Conservation (phyloP, 2,113 vertebrate species). For the Dipodomys ordii region DNA sequence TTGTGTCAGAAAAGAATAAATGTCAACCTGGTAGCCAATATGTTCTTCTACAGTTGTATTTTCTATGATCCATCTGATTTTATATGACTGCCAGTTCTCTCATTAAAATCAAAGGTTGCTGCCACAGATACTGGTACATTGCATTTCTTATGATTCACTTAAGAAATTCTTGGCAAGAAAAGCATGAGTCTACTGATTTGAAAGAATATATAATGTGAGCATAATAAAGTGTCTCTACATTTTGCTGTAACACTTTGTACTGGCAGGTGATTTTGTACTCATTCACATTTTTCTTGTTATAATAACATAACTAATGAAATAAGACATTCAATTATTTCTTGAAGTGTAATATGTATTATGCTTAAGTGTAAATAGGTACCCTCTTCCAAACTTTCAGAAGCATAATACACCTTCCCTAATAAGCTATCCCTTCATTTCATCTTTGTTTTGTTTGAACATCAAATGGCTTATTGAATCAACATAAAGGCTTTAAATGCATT, state of each 20-base stretch:
- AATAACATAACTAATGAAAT: conserved; percentile 33
- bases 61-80: conserved; percentile 37
- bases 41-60: conserved; percentile 3
- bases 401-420: not conserved
- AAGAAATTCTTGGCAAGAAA: conserved; percentile 15
- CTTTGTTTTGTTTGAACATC: conserved; percentile 50
- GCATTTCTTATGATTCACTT: conserved; percentile 42
- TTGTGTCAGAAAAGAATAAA: not conserved
- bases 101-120: conserved; percentile 51
- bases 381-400: not conserved
- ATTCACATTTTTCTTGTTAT: conserved; percentile 43
- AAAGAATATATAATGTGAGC: conserved; percentile 20
- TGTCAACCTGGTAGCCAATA: not conserved
- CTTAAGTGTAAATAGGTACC: conserved; percentile 12
- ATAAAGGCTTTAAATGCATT: not conserved
- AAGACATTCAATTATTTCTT: conserved; percentile 6
- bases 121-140: not conserved
- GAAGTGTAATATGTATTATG: conserved; percentile 37
- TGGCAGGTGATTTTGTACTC: conserved; percentile 22
- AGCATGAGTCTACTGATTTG: not conserved
- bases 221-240: conserved; percentile 25
- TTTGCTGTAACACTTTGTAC: conserved; percentile 27
- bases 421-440: not conserved
- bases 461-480: not conserved
- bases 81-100: conserved; percentile 13